phyloP scores from a whole-genome alignment of 2,113 vertebrate genomes.

The Struthidea cinerea region DNA sequence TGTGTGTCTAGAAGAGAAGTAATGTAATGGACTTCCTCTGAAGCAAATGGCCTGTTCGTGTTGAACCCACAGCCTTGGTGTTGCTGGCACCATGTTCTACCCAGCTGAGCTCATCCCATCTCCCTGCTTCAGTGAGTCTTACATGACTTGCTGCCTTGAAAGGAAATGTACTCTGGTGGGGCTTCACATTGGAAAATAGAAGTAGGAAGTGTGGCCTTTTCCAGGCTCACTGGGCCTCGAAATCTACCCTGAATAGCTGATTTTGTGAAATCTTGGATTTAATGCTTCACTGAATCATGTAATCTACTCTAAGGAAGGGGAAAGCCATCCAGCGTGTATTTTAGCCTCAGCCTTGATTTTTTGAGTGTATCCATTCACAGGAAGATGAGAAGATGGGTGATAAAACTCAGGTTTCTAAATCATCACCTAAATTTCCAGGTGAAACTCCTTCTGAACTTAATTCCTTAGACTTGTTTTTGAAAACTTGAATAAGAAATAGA shows the following conservation, averaged over 20 bases:
- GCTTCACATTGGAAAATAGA: not conserved
- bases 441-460: constrained; percentile 18
- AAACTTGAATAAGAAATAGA: constrained; percentile 30
- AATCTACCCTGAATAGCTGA: not conserved
- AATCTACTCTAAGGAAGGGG: not conserved
- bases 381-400: not conserved
- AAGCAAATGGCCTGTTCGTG: not conserved
- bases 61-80: not conserved
- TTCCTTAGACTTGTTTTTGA: constrained; percentile 30
- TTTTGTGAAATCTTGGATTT: not conserved
- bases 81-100: not conserved
- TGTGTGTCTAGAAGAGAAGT: not conserved
- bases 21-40: not conserved
- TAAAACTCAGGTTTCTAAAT: constrained; percentile 21
- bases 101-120: not conserved
- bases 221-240: not conserved
- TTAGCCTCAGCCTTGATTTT: not conserved
- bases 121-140: not conserved
- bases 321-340: not conserved
- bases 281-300: not conserved
- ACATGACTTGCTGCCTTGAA: not conserved
- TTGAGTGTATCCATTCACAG: not conserved
- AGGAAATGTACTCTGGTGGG: not conserved
- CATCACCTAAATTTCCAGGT: not conserved
- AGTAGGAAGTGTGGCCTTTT: not conserved